Conservation (phyloP, 23 tunicate species). For the Ciona savignyi region DNA sequence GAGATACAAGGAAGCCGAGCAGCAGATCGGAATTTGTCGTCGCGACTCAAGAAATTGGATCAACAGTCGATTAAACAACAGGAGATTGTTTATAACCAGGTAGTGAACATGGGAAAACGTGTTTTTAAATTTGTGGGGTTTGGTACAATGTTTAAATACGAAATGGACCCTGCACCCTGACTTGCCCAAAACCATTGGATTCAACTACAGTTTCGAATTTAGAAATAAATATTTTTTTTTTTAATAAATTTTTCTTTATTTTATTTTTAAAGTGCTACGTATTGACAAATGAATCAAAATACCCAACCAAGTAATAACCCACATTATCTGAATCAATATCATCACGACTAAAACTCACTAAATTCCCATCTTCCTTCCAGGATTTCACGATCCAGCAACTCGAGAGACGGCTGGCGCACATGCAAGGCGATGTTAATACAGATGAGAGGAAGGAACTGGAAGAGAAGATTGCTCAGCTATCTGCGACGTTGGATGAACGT, state of each 20-base stretch:
- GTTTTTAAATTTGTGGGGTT: neutral
- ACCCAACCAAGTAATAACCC: too few relatives aligned
- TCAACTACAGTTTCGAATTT: too few relatives aligned
- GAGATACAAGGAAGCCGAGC: conserved; percentile 95
- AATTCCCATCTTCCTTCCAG: conserved; percentile 36
- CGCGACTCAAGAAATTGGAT: conserved; percentile 88
- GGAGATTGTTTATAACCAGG: conserved; percentile 97
- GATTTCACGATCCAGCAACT: conserved; percentile 96
- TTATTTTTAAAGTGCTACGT: too few relatives aligned
- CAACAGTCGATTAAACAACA: conserved; percentile 94
- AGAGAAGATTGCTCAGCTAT: conserved; percentile 58
- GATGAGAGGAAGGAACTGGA: conserved; percentile 86
- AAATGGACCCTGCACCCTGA: too few relatives aligned
- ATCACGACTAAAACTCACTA: neutral
- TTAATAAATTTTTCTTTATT: too few relatives aligned
- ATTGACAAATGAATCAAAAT: too few relatives aligned
- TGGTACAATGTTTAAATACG: too few relatives aligned
- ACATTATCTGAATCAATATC: neutral
- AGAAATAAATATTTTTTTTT: too few relatives aligned
- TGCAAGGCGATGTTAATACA: conserved; percentile 88
- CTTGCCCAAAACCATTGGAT: too few relatives aligned
- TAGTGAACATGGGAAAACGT: neutral
- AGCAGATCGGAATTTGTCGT: conserved; percentile 72
- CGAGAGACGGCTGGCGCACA: conserved; percentile 77
- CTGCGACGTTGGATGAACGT: conserved; percentile 49